Conservation (phyloP, 2,797 vertebrate genomes). For the Chaunax sp. region DNA sequence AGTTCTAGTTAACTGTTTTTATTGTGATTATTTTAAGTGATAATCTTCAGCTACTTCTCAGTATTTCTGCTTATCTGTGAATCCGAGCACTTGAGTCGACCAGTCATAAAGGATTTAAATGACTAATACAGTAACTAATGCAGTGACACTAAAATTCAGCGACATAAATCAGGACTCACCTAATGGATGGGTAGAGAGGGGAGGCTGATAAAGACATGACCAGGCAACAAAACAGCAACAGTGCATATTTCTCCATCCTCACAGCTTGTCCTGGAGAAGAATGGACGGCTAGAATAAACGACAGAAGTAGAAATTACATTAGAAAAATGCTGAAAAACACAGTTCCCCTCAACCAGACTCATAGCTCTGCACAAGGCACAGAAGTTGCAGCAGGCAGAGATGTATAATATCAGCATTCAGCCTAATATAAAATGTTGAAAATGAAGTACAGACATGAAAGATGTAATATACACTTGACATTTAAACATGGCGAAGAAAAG, state of each 20-base stretch:
- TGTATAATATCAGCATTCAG: conserved; percentile 6
- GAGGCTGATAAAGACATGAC: conserved; percentile 83
- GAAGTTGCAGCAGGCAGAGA: conserved; percentile 44
- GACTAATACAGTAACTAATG: not conserved
- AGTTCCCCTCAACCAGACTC: conserved; percentile 51
- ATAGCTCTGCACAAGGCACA: conserved; percentile 49
- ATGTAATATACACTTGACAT: not conserved
- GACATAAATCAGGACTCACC: conserved; percentile 80
- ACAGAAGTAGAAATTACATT: conserved; percentile 71
- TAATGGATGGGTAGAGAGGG: conserved; percentile 85
- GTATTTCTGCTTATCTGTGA: conserved; percentile 5
- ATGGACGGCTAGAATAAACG: conserved; percentile 55
- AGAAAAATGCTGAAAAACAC: conserved; percentile 69
- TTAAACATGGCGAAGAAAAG: not conserved
- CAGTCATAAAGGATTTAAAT: not conserved
- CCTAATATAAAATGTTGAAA: not conserved
- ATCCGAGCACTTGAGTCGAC: not conserved
- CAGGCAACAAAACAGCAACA: conserved; percentile 88
- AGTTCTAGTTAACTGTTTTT: no score
- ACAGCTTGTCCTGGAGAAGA: conserved; percentile 68
- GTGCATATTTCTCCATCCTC: conserved; percentile 87
- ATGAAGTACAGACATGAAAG: not conserved
- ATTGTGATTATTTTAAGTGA: not conserved
- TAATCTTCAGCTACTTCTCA: conserved; percentile 3
- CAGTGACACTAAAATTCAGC: not conserved